These are phyloP conservation scores for Girardinus metallicus DNA, from an alignment of 2,797 vertebrate genomes.

Conservation along the genomic window DNA sequence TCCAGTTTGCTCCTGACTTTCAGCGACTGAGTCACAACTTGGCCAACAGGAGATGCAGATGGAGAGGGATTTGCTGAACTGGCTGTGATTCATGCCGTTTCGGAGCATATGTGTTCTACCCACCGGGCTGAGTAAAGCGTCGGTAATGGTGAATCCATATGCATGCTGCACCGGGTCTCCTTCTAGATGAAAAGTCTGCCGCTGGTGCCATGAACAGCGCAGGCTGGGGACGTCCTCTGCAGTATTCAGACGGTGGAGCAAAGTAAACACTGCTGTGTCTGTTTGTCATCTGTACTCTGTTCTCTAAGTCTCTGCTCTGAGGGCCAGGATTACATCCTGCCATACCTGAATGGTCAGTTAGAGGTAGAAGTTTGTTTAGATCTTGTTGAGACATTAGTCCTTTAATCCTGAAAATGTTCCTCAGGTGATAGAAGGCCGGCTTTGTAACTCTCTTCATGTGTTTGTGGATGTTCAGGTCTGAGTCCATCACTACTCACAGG, in stretches of 20 bases:
- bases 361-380: too few relatives aligned
- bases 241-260: neutral
- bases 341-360: neutral
- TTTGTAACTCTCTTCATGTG: too few relatives aligned
- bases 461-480: too few relatives aligned
- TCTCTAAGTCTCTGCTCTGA: neutral
- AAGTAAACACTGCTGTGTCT: constrained; percentile 4
- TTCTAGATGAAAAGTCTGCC: constrained; percentile 7
- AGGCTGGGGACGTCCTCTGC: neutral
- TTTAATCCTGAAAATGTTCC: neutral
- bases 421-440: neutral
- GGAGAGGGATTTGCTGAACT: constrained; percentile 28
- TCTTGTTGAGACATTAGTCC: too few relatives aligned
- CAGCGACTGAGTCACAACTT: constrained; percentile 44
- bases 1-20: constrained; percentile 30
- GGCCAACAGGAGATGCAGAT: constrained; percentile 9
- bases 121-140: constrained; percentile 8
- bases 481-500: too few relatives aligned
- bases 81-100: constrained; percentile 29
- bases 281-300: constrained; percentile 10
- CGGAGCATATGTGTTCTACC: constrained; percentile 41
- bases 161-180: neutral
- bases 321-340: fast-evolving
- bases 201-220: neutral
- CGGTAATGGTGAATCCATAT: constrained; percentile 3